These are phyloP conservation scores for Tupiocoris notatus DNA, from an alignment of 2,888 invertebrate species.

Conservation along the genomic window DNA sequence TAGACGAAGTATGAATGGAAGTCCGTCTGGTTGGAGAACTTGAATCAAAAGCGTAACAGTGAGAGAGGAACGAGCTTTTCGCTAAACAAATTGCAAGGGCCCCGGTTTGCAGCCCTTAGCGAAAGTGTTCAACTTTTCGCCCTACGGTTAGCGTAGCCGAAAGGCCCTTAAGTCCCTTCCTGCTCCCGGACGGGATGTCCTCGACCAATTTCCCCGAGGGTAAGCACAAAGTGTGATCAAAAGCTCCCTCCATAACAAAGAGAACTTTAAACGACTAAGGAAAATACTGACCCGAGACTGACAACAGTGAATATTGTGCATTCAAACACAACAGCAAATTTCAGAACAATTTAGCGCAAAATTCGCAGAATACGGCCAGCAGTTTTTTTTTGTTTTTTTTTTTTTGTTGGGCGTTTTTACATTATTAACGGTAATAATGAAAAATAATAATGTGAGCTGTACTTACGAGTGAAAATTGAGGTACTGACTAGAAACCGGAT, in stretches of 20 bases:
- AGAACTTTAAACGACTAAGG: not conserved
- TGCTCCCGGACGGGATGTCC: not conserved
- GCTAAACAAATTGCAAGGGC: not conserved
- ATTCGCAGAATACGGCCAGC: no score
- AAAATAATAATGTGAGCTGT: not conserved
- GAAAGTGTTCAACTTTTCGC: not conserved
- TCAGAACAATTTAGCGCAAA: no score
- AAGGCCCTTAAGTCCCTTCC: not conserved
- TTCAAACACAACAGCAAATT: no score
- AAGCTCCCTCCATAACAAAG: not conserved
- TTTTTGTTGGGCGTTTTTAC: no score
- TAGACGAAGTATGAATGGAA: not conserved
- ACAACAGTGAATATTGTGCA: no score
- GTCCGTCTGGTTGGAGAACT: not conserved
- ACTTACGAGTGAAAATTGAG: conserved; percentile 32
- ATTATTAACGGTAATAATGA: no score
- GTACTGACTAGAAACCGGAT: conserved; percentile 39
- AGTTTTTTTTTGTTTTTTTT: no score
- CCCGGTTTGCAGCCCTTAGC: not conserved
- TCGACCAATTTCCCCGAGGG: not conserved
- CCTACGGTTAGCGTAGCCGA: not conserved
- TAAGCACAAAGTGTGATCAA: not conserved
- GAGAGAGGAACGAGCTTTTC: not conserved
- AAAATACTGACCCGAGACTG: no score
- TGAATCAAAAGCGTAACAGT: not conserved